Percentiles rank a stretch among this genome's conserved stretches.
Conservation (phyloP, 2,113 vertebrate species). For the Takifugu flavidus region DNA sequence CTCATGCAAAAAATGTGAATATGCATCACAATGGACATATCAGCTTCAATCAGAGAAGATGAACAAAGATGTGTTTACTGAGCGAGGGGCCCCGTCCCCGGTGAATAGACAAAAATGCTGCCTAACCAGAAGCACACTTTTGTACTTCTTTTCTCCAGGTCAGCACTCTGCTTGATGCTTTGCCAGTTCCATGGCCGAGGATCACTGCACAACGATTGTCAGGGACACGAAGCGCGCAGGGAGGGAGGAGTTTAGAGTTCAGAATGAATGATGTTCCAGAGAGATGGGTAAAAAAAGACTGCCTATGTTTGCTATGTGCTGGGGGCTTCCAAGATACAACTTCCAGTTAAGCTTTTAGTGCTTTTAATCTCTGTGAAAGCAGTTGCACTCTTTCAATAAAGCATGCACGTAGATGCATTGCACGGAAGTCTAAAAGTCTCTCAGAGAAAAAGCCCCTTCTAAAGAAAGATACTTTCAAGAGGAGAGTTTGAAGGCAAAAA, state of each 20-base stretch:
- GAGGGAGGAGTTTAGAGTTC: conserved; percentile 47
- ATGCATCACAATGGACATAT: background rate
- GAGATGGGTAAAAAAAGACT: conserved; percentile 52
- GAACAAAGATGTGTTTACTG: background rate
- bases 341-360: conserved; percentile 40
- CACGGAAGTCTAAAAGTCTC: background rate
- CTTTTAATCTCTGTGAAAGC: conserved; percentile 15
- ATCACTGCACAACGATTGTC: conserved; percentile 65
- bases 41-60: background rate
- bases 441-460: too few species aligned
- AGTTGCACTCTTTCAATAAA: conserved; percentile 37
- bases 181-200: conserved; percentile 56
- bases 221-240: conserved; percentile 51
- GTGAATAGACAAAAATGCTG: conserved; percentile 38
- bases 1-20: background rate
- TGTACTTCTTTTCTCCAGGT: conserved; percentile 51
- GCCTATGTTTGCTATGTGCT: conserved; percentile 55
- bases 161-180: conserved; percentile 62
- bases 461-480: too few species aligned
- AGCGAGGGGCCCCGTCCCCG: conserved; percentile 5
- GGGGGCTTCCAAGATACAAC: conserved; percentile 20
- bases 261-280: conserved; percentile 61
- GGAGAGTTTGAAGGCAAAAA: background rate
- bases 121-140: conserved; percentile 61
- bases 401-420: conserved; percentile 18